Conservation (phyloP, 1,140 invertebrate species). For the Oryzaephilus surinamensis region DNA sequence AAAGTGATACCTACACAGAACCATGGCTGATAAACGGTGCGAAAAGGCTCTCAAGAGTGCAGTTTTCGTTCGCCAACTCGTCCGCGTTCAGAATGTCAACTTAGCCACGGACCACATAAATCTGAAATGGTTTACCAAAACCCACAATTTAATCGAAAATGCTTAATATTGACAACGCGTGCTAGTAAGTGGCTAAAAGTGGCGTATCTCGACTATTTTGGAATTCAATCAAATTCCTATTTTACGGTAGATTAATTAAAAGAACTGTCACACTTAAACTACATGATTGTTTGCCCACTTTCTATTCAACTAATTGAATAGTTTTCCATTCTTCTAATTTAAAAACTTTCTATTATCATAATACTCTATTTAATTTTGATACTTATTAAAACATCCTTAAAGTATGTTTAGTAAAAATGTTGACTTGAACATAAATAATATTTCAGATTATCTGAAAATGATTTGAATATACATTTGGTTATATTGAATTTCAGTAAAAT, state of each 20-base stretch:
- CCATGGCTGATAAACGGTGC: constrained; percentile 14
- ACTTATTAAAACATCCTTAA: no score
- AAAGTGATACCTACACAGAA: no score
- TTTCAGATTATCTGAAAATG: no score
- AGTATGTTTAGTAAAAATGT: no score
- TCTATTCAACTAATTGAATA: no score
- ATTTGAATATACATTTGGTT: no score
- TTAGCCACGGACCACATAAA: constrained; percentile 13
- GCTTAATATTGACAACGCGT: constrained; percentile 23
- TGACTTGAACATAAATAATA: no score
- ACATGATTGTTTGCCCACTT: neutral
- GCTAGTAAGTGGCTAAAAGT: constrained; percentile 18
- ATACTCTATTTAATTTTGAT: no score
- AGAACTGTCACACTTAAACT: no score
- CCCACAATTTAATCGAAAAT: constrained; percentile 21
- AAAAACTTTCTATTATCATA: no score
- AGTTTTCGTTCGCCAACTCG: constrained; percentile 12
- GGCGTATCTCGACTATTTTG: no score
- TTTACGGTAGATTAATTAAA: constrained; percentile 11
- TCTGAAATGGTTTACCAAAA: constrained; percentile 17
- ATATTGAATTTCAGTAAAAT: constrained; percentile 12
- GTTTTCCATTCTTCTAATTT: no score
- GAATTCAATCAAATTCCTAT: constrained; percentile 14
- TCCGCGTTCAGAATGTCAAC: constrained; percentile 14
- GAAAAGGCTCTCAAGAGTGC: constrained; percentile 15